Evolutionary conservation across 2,113 vertebrate species (phyloP).

Genomic region (Neodontobutis hainanensis): DNA sequence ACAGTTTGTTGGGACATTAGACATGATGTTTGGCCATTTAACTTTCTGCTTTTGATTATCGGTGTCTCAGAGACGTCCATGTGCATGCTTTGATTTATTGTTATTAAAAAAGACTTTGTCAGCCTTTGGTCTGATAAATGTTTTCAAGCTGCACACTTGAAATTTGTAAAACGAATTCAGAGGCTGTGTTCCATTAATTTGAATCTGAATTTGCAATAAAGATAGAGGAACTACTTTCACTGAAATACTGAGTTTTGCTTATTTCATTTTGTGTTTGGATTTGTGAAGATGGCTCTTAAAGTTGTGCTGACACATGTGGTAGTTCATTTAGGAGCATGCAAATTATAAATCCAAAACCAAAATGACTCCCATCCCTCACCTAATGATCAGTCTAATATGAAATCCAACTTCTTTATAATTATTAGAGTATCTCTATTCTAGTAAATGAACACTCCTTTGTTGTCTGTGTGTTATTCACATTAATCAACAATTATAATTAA

Average conservation of each 20-base stretch:
- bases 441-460: background rate
- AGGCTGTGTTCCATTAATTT: conserved; percentile 47
- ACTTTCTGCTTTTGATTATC: conserved; percentile 62
- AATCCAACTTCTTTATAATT: conserved; percentile 2
- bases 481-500: background rate
- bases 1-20: conserved; percentile 54
- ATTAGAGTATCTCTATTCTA: background rate
- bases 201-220: conserved; percentile 41
- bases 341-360: conserved; percentile 29
- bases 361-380: conserved; percentile 11
- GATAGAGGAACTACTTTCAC: conserved; percentile 23
- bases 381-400: conserved; percentile 27
- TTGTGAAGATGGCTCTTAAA: conserved; percentile 30
- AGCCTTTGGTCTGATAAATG: conserved; percentile 59
- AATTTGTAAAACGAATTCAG: conserved; percentile 34
- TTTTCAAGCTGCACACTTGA: conserved; percentile 44
- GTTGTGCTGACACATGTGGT: conserved; percentile 41
- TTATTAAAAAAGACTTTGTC: conserved; percentile 64
- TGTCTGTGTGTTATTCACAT: conserved; percentile 5
- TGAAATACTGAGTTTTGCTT: conserved; percentile 37
- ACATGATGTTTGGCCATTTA: conserved; percentile 57
- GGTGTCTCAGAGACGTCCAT: conserved; percentile 42
- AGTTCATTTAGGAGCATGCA: conserved; percentile 1
- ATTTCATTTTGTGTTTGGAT: conserved; percentile 22
- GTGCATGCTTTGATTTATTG: conserved; percentile 58